Base-by-base conservation (phyloP, 1,140 invertebrate species). In the Philotrypesis tridentata region DNA sequence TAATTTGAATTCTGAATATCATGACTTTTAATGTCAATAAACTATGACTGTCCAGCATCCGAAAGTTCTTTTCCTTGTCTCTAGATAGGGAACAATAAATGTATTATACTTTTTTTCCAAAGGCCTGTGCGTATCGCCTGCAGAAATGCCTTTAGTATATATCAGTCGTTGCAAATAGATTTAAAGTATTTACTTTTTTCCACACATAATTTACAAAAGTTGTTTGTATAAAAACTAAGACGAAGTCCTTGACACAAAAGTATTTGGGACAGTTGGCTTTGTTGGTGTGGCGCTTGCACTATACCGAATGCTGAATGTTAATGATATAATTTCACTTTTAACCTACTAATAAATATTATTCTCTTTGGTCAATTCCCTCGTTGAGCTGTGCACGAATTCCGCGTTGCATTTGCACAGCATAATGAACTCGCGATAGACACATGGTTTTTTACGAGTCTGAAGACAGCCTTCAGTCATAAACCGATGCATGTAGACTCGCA, bases 231-330 rank as follows among this genome's bases (percentile, higher is more conserved):
- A 81, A 81, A 81, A 75, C 33, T 68, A 81, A 81, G 73, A 60
- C 17, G 80, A 76, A 76, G 72, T 76, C 72, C 80, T 61, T 81
- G 80, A 81, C 72, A 81, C 73, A 17, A 81, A 75, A 74, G 29
- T 14, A 60, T 76, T 81, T 48, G 25, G 74, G 71, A 31, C 23
- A 37, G 0, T 67, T 37, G 33, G 33, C 33, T 37, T 37, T 5
- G 33, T 37, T 37, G 33, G 33, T 37, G 9, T 37, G 33, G 33
- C 1, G n/a, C n/a, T 27, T 67, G 37, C 9, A 76, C 61, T n/a
- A n/a, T 61, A 25, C n/a, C 17, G 61, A 40, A 27, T 33, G 27
- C 14, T 60, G 40, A 78, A 21, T 43, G 4, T 70, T 31, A 70
- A 67, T 78, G 17, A 43, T 70, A 70, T 14, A 76, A 43, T 70